Percentiles rank a stretch among this genome's conserved stretches.
Conservation (phyloP, 2,113 vertebrate species). For the Cyanoramphus novaezelandiae region DNA sequence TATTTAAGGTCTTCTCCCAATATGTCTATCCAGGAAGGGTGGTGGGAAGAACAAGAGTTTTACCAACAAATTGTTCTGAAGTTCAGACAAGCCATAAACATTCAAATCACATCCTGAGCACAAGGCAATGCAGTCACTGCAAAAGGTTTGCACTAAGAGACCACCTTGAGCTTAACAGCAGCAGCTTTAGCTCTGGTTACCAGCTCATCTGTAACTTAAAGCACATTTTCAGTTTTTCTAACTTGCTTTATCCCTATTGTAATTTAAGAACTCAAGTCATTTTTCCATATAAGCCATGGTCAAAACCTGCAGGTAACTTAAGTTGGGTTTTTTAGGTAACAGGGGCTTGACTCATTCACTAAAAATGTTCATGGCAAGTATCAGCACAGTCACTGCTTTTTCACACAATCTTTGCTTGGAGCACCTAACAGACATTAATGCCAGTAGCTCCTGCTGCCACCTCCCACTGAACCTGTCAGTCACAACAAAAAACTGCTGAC, state of each 20-base stretch:
- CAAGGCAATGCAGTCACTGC: no score
- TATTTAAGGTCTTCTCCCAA: no score
- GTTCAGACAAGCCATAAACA: no score
- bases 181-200: no score
- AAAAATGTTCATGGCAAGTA: background rate
- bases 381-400: background rate
- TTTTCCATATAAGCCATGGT: background rate
- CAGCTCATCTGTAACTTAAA: no score
- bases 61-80: no score
- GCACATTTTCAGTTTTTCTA: background rate
- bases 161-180: no score
- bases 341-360: slow-evolving; percentile 11
- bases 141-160: no score
- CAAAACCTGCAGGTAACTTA: background rate
- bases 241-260: background rate
- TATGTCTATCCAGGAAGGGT: no score
- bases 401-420: background rate
- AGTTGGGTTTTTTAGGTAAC: background rate
- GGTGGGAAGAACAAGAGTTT: no score
- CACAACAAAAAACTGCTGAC: background rate
- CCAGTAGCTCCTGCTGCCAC: background rate
- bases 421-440: background rate
- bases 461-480: slow-evolving; percentile 1
- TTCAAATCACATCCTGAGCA: no score
- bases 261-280: background rate